Evolutionary conservation across 2,113 vertebrate genomes (phyloP), one percentile per base, ranked within the genome.

Genomic region (Bombycilla garrulus): DNA sequence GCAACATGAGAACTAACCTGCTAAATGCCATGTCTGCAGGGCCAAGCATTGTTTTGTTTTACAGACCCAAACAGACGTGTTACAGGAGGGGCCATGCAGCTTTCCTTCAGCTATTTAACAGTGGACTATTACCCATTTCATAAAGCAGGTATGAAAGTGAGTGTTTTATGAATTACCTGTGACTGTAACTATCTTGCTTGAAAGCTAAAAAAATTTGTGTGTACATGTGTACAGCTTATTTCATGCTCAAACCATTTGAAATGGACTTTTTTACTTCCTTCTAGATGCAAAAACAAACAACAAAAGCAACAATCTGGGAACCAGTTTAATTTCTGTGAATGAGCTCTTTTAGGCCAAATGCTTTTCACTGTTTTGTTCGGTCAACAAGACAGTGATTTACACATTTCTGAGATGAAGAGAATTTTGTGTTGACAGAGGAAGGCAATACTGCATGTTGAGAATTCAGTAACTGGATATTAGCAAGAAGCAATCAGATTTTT

Each of bases 81-180:
- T 92, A 98, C 98, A 10, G 99, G 99, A 86, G 99, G 99, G 58
- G 99, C 99, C 87, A 99, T 99, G 99, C 99, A 99, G 88, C 97
- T 99, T 56, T 99, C 99, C 80, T 99, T 99, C 97, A 99, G 98
- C 91, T 98, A 98, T 74, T 98, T 99, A 93, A 99, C 98, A 35
- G 96, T 99, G 94, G 99, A 99, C 94, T 99, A 99, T 95, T 99
- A 99, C 35, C 99, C 99, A 21, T 99, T 99, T 93, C 99, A 99
- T 97, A 99, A 98, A 98, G 99, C 99, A 98, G 99, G 99, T 99
- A 96, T 85, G 96, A 61, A 76, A 95, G 20, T 6, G 19, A 77
- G 40, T 15, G 2, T 84, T 81, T 66, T 54, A 22, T 72, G 18
- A 70, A 53, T 65, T 78, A 36, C 40, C 14, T 72, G 35, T 51